Conservation (phyloP, 2,888 invertebrate species). For the Neoascia interrupta region DNA sequence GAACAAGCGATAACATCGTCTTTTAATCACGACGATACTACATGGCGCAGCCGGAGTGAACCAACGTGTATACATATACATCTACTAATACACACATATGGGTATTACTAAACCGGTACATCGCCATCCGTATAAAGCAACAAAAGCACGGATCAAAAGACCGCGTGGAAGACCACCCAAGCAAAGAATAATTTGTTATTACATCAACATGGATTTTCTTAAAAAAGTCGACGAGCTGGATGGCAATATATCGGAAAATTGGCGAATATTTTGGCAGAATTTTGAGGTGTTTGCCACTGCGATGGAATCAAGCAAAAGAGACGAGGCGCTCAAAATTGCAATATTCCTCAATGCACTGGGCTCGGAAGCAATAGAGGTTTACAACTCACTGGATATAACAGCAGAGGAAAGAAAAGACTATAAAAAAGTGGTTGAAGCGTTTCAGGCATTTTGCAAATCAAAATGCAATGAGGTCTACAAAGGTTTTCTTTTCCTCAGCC, state of each 20-base stretch:
- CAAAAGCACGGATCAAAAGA: too few species aligned
- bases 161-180: background rate
- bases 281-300: conserved; percentile 70
- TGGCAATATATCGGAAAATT: background rate
- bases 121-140: too few species aligned
- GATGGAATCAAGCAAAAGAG: conserved; percentile 66
- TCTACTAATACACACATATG: too few species aligned
- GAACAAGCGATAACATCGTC: too few species aligned
- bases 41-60: too few species aligned
- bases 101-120: too few species aligned
- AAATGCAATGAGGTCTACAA: background rate
- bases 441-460: conserved; percentile 31
- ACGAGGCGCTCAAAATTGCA: conserved; percentile 65
- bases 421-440: background rate
- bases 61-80: too few species aligned
- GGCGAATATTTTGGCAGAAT: conserved; percentile 47
- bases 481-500: background rate
- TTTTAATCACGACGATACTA: too few species aligned
- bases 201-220: background rate
- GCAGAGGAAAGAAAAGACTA: background rate
- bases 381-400: background rate
- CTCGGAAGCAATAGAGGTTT: conserved; percentile 9
- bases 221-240: background rate
- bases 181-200: background rate
- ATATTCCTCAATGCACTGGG: conserved; percentile 69